A percentile compares a stretch with the other conserved stretches of the same genome.
Evolutionary conservation across 2,888 invertebrate genomes (phyloP).

Genomic region (Conistra vaccinii): DNA sequence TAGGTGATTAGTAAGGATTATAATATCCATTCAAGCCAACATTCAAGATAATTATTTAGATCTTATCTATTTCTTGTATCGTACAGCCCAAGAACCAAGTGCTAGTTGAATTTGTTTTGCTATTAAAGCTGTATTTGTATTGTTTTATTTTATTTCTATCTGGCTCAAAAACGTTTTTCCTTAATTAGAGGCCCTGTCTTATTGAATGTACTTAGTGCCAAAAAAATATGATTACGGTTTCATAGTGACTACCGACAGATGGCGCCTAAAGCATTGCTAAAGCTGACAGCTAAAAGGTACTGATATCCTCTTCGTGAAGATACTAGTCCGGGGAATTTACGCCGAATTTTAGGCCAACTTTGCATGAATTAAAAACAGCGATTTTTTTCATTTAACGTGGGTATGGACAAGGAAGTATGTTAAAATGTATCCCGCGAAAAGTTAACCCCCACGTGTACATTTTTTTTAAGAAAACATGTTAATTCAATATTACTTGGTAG

Average conservation of each 20-base stretch:
- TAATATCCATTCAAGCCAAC: not conserved
- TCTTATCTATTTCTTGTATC: not conserved
- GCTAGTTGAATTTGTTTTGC: not conserved
- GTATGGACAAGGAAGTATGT: no score
- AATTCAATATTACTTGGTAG: no score
- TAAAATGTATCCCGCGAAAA: no score
- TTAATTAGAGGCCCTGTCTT: not conserved
- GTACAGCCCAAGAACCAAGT: not conserved
- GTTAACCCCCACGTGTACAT: no score
- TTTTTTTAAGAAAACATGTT: no score
- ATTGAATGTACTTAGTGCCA: not conserved
- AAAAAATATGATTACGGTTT: not conserved
- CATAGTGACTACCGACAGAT: not conserved
- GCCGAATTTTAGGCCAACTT: no score
- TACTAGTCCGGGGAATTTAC: no score
- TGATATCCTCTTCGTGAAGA: not conserved
- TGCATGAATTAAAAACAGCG: no score
- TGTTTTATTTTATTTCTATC: not conserved
- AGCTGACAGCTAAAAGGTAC: not conserved
- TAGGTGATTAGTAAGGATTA: not conserved
- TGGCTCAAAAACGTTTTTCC: not conserved
- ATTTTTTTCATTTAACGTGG: no score
- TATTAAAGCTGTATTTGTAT: not conserved
- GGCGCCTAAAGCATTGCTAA: not conserved
- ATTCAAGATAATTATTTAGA: not conserved